These are phyloP conservation scores for Jaculus jaculus DNA, from an alignment of 2,113 vertebrate genomes.

Conservation along the genomic window DNA sequence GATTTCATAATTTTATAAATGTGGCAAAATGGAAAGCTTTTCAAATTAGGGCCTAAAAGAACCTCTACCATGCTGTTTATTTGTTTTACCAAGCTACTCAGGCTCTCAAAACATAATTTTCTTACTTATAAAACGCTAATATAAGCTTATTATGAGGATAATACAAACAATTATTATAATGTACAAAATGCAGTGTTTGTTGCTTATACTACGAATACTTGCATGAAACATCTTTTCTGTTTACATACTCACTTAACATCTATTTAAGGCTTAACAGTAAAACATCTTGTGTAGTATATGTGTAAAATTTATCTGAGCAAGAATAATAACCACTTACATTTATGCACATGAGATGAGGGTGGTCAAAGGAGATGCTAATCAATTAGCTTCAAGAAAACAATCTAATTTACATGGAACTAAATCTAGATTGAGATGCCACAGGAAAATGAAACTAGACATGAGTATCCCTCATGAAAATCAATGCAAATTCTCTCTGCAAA, in stretches of 20 bases:
- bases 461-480: not conserved
- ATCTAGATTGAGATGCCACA: not conserved
- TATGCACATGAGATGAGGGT: not conserved
- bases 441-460: not conserved
- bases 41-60: not conserved
- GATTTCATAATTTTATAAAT: not conserved
- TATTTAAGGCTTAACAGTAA: conserved; percentile 27
- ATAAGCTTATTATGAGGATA: conserved; percentile 23
- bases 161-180: not conserved
- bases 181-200: not conserved
- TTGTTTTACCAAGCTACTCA: not conserved
- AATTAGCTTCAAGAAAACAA: not conserved
- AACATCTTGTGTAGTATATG: not conserved
- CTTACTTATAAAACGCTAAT: not conserved
- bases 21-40: not conserved
- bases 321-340: not conserved
- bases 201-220: not conserved
- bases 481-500: not conserved
- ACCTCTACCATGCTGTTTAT: not conserved
- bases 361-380: not conserved
- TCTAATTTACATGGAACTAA: not conserved
- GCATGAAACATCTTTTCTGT: conserved; percentile 7
- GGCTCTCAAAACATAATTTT: not conserved
- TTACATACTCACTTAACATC: not conserved
- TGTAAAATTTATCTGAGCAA: not conserved